Percentiles rank a stretch among this genome's conserved stretches.
These are phyloP conservation scores for Heliangelus exortis DNA, from an alignment of 2,797 vertebrate species.

Conservation along the genomic window DNA sequence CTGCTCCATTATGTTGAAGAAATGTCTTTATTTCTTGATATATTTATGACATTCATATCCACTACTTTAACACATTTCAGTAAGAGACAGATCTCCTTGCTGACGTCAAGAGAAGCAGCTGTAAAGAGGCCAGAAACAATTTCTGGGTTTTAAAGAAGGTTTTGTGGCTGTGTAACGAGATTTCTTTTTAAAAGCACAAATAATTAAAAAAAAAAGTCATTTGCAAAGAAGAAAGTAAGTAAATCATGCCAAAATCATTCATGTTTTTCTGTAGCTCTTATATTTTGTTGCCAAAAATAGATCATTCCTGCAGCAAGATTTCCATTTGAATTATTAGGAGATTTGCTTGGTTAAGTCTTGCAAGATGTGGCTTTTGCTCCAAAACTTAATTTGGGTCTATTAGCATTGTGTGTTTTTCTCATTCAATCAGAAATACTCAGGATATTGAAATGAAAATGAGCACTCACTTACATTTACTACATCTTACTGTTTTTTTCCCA, in stretches of 20 bases:
- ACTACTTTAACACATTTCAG: background rate
- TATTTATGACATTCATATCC: background rate
- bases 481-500: background rate
- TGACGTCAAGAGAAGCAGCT: background rate
- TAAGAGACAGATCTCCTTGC: background rate
- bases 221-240: background rate
- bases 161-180: background rate
- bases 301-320: conserved; percentile 12
- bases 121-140: conserved; percentile 14
- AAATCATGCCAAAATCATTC: background rate
- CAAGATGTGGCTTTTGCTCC: background rate
- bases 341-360: background rate
- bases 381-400: background rate
- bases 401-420: background rate
- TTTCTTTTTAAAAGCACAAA: background rate
- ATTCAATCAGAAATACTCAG: background rate
- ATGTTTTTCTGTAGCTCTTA: background rate
- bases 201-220: background rate
- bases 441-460: background rate
- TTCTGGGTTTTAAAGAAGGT: conserved; percentile 6
- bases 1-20: background rate
- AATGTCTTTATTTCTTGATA: background rate
- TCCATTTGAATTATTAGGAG: background rate
- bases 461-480: background rate
- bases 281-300: background rate